These are phyloP conservation scores for Tipula lateralis DNA, from an alignment of 2,888 invertebrate species.

Conservation along the genomic window DNA sequence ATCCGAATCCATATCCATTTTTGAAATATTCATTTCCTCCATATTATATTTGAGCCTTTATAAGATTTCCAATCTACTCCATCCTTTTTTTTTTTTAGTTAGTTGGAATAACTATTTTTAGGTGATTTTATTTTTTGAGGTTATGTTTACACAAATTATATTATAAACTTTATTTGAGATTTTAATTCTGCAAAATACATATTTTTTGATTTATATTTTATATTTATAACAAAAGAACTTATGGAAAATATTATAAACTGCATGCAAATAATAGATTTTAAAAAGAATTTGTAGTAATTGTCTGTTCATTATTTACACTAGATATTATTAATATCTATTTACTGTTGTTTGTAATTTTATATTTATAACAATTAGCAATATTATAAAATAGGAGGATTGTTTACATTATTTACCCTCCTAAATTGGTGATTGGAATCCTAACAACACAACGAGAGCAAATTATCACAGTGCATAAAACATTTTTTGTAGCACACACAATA, in stretches of 20 bases:
- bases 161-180: neutral
- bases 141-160: neutral
- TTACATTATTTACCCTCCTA: neutral
- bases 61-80: neutral
- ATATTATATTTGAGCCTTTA: neutral
- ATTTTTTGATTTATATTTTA: neutral
- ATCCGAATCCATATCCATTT: constrained; percentile 24
- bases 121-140: neutral
- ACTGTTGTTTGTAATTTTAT: neutral
- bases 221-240: neutral
- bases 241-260: neutral
- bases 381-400: neutral
- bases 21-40: neutral
- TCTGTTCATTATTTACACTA: neutral
- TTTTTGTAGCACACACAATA: neutral
- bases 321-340: neutral
- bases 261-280: neutral
- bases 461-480: neutral
- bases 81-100: neutral
- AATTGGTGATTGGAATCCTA: neutral
- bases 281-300: neutral
- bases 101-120: neutral
- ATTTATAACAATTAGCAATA: neutral
- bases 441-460: constrained; percentile 9
- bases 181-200: neutral